These are phyloP conservation scores for Monomorium pharaonis DNA, from an alignment of 1,140 invertebrate species.

Conservation along the genomic window DNA sequence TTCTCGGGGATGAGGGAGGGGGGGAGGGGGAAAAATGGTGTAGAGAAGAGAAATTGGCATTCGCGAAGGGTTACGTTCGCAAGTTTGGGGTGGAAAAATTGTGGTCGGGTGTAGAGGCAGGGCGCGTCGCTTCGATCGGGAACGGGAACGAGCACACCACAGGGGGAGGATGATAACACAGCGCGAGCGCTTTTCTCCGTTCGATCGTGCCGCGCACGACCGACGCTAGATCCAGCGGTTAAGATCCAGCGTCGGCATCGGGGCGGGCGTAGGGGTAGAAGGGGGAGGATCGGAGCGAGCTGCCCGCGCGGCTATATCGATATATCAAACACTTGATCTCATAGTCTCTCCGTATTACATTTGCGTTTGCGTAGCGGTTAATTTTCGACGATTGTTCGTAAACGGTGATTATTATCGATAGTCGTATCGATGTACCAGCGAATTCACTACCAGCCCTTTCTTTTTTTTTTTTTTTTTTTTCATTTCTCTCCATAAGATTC, in stretches of 20 bases:
- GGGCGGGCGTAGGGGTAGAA: not conserved
- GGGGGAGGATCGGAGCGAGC: constrained; percentile 4
- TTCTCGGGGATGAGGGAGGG: not conserved
- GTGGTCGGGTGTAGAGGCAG: not conserved
- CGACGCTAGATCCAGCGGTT: constrained; percentile 43
- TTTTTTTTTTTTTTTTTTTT: constrained; percentile 19
- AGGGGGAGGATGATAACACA: constrained; percentile 1
- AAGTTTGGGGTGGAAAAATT: not conserved
- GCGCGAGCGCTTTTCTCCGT: constrained; percentile 24
- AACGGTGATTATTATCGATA: constrained; percentile 42
- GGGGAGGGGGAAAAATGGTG: not conserved
- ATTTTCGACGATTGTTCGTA: constrained; percentile 43
- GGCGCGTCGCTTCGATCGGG: constrained; percentile 10
- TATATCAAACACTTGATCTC: constrained; percentile 58
- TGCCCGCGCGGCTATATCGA: constrained; percentile 39
- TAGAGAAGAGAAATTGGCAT: not conserved
- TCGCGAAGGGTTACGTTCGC: not conserved
- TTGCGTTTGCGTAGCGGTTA: constrained; percentile 45
- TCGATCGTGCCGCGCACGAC: constrained; percentile 18
- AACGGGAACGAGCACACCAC: constrained; percentile 4
- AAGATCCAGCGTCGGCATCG: constrained; percentile 23
- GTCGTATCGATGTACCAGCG: constrained; percentile 44
- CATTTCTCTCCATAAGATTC: not conserved
- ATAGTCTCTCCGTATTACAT: constrained; percentile 32
- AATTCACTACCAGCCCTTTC: constrained; percentile 20